phyloP scores from a whole-genome alignment of 2,113 vertebrate genomes.

The Ancistrus triradiatus region DNA sequence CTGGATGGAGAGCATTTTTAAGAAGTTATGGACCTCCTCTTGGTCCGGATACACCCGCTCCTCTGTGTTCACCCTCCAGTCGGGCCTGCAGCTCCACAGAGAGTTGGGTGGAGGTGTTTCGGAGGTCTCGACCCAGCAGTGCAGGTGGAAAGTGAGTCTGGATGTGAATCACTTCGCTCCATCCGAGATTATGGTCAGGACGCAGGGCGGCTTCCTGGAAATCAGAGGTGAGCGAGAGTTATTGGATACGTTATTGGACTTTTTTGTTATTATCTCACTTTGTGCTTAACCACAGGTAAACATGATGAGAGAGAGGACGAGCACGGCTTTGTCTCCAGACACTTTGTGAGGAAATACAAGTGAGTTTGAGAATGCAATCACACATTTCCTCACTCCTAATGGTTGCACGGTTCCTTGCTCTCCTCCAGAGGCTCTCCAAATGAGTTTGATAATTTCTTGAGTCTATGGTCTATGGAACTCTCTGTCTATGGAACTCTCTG shows the following conservation, averaged over 20 bases:
- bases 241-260: neutral
- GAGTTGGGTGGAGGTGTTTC: slow-evolving; percentile 44
- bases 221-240: slow-evolving; percentile 59
- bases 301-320: slow-evolving; percentile 69
- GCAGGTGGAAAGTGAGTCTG: slow-evolving; percentile 66
- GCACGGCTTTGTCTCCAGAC: slow-evolving; percentile 66
- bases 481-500: too few relatives aligned
- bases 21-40: slow-evolving; percentile 48
- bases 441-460: too few relatives aligned
- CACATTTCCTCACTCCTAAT: too few relatives aligned
- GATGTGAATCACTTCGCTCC: slow-evolving; percentile 69
- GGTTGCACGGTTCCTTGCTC: too few relatives aligned
- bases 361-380: slow-evolving; percentile 39
- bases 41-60: slow-evolving; percentile 54
- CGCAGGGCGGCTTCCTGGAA: slow-evolving; percentile 61
- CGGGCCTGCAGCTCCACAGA: slow-evolving; percentile 33
- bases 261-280: neutral
- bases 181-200: slow-evolving; percentile 60
- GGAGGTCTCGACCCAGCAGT: slow-evolving; percentile 41
- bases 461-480: too few relatives aligned
- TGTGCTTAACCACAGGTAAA: slow-evolving; percentile 51
- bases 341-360: slow-evolving; percentile 74
- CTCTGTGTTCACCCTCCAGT: slow-evolving; percentile 46
- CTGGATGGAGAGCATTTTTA: slow-evolving; percentile 56
- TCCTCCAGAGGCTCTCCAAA: too few relatives aligned